Base-by-base conservation (phyloP, 2,113 vertebrate genomes). In the Melanocharis versteri region DNA sequence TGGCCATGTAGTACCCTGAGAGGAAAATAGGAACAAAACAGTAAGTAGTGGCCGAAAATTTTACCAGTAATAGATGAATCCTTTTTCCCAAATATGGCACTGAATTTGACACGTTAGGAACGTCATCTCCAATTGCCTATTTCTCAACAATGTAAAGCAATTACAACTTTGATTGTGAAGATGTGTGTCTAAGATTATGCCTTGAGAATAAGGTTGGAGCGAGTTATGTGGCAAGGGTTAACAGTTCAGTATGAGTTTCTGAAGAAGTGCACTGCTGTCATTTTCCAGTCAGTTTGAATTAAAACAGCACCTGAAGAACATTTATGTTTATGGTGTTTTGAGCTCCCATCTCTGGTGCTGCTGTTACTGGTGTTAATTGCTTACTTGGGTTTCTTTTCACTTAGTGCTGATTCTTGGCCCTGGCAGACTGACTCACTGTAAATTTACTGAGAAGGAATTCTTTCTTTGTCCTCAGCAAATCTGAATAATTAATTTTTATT, bases 401-500 rank as follows among this genome's bases (percentile, higher is more conserved):
- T 87, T 64, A 58, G 81, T 37, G 62, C 66, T 78, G 69, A 90
- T 93, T 90, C 69, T 82, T 95, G 83, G 62, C 13, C 70, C 56
- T 83, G 72, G 42, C 61, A 87, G 72, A 71, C n/a, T 84, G 87
- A 72, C 77, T 91, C 75, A 86, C 28, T 85, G 18, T 75, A 78
- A 89, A 83, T 58, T 83, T 66, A 79, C 44, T 62, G 65, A 83
- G 48, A 89, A 89, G 82, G 37, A 82, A 82, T 90, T 84, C 62
- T 91, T 84, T 60, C 83, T 72, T 83, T 93, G 54, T 84, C 96
- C 89, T 89, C 84, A 87, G 80, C 39, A 88, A 82, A 89, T 93
- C 83, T 88, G 53, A 95, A 90, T 93, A 95, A 92, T 95, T 91
- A 62, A 35, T 83, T 81, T 96, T 93, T 91, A 80, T 90, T 94